phyloP scores from a whole-genome alignment of 2,113 vertebrate species.

The Myiagra hebetior region DNA sequence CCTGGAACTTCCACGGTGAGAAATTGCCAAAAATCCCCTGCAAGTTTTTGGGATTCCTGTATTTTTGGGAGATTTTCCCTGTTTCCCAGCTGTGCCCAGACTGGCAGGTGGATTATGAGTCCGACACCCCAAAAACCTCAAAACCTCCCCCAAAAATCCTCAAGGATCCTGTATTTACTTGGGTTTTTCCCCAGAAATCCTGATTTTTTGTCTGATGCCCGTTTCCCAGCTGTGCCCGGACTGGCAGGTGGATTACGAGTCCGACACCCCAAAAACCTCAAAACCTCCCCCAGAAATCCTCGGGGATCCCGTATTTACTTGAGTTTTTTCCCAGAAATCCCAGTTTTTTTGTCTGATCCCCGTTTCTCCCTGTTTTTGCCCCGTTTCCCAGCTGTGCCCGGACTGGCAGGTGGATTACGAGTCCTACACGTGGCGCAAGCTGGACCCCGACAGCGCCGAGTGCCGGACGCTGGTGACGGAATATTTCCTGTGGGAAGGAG shows the following conservation, averaged over 20 bases:
- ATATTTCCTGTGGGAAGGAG: neutral
- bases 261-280: no score
- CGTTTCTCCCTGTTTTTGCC: fast-evolving
- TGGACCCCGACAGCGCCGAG: neutral
- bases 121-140: no score
- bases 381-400: neutral
- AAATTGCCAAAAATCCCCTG: no score
- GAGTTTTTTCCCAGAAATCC: neutral
- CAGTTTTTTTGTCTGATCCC: neutral
- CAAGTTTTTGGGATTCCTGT: neutral
- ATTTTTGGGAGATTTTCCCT: neutral
- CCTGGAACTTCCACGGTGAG: no score
- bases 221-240: neutral
- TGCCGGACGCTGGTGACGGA: neutral
- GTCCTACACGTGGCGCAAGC: neutral
- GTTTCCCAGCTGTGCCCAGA: no score
- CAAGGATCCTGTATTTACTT: neutral
- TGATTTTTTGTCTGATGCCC: neutral
- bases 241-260: no score
- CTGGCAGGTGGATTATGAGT: no score
- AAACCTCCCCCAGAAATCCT: neutral
- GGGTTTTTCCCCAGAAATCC: neutral
- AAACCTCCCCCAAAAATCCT: neutral
- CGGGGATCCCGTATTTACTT: neutral
- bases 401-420: neutral